Evolutionary conservation across 2,888 invertebrate species (phyloP).

Genomic region (Drosophila suboccidentalis): DNA sequence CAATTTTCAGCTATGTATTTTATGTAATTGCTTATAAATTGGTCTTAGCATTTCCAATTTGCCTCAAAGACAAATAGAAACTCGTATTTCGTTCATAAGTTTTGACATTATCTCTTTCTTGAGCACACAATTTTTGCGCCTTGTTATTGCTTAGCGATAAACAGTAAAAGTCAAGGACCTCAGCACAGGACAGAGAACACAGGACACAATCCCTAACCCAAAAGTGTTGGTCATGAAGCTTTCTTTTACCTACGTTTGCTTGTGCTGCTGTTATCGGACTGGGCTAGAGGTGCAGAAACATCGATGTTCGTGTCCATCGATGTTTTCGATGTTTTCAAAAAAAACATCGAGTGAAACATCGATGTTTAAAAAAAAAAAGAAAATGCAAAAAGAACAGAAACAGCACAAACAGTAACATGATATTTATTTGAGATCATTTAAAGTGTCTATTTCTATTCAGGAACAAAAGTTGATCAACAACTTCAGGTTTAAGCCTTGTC

Average conservation of each 20-base stretch:
- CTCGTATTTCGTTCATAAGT: constrained; percentile 13
- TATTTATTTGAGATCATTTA: too few relatives aligned
- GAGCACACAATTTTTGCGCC: constrained; percentile 5
- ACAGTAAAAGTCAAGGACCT: constrained; percentile 63
- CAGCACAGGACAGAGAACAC: constrained; percentile 3
- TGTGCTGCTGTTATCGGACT: constrained; percentile 48
- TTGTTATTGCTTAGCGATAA: constrained; percentile 18
- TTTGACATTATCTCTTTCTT: constrained; percentile 6
- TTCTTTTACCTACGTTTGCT: constrained; percentile 30
- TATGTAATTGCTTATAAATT: constrained; percentile 1
- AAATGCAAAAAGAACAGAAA: too few relatives aligned
- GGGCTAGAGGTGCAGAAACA: too few relatives aligned
- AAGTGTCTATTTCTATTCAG: too few relatives aligned
- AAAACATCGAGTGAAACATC: too few relatives aligned
- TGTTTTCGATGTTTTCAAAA: too few relatives aligned
- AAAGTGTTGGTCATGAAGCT: constrained; percentile 43
- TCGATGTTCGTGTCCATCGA: too few relatives aligned
- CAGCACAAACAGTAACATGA: too few relatives aligned
- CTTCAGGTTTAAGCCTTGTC: too few relatives aligned
- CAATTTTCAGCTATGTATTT: background rate
- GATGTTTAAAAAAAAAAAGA: too few relatives aligned
- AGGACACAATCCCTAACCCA: background rate
- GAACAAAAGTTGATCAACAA: too few relatives aligned
- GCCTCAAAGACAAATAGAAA: constrained; percentile 1
- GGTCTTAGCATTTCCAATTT: background rate